Evolutionary conservation across 1,140 invertebrate genomes (phyloP).

Genomic region (Babylonia areolata): DNA sequence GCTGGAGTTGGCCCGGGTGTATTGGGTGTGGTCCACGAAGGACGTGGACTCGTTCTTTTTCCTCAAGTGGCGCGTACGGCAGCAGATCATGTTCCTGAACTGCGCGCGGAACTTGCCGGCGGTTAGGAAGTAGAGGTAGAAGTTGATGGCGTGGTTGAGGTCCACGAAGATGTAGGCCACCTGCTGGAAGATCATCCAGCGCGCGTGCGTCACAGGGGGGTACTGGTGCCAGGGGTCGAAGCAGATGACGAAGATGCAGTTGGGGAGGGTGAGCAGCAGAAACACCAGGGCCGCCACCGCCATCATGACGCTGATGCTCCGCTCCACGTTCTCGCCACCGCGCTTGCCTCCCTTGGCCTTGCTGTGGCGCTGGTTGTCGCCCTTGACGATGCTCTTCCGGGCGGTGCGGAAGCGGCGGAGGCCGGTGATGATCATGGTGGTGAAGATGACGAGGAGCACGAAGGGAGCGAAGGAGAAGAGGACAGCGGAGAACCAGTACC

Average conservation of each 20-base stretch:
- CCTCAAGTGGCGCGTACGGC: neutral
- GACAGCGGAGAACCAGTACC: slow-evolving; percentile 59
- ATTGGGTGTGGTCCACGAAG: neutral
- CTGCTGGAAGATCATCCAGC: slow-evolving; percentile 26
- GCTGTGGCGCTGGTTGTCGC: slow-evolving; percentile 23
- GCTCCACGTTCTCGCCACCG: slow-evolving; percentile 52
- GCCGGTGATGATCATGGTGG: slow-evolving; percentile 49
- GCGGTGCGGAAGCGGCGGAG: slow-evolving; percentile 44
- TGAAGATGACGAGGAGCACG: slow-evolving; percentile 48
- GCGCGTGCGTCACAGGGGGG: neutral
- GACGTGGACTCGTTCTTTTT: slow-evolving; percentile 8
- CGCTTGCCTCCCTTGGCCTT: neutral
- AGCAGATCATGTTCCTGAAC: slow-evolving; percentile 6
- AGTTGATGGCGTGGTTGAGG: slow-evolving; percentile 49
- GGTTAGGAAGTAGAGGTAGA: slow-evolving; percentile 50
- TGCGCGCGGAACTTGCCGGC: slow-evolving; percentile 43
- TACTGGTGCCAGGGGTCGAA: neutral
- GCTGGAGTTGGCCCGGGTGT: slow-evolving; percentile 8
- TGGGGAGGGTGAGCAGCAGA: slow-evolving; percentile 44
- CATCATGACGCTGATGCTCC: slow-evolving; percentile 52
- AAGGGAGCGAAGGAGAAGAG: slow-evolving; percentile 56
- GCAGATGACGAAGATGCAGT: slow-evolving; percentile 28
- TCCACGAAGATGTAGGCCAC: slow-evolving; percentile 31
- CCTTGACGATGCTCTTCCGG: slow-evolving; percentile 22
- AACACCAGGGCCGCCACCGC: slow-evolving; percentile 43